Evolutionary conservation across 2,797 vertebrate genomes (phyloP).

Genomic region (Percopsis omiscomaycus): DNA sequence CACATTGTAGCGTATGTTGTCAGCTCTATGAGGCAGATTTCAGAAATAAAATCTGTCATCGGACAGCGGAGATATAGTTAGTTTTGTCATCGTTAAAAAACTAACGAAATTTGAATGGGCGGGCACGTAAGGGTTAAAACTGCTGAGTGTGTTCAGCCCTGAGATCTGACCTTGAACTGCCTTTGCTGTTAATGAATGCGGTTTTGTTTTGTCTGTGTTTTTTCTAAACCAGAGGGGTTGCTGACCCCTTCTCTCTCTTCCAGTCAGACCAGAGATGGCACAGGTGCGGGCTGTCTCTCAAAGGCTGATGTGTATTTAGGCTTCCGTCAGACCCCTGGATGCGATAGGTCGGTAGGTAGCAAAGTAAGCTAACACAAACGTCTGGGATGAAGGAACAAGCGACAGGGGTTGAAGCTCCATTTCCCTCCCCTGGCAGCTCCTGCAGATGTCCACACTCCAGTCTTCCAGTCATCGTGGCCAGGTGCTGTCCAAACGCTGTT

Average conservation of each 20-base stretch:
- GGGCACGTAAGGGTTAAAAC: too few relatives aligned
- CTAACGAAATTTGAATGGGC: too few relatives aligned
- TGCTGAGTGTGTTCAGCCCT: neutral
- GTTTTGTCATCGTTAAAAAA: too few relatives aligned
- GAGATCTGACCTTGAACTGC: constrained; percentile 1
- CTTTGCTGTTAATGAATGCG: too few relatives aligned
- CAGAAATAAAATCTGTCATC: too few relatives aligned
- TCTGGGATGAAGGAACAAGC: constrained; percentile 7
- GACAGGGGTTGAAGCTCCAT: constrained; percentile 6
- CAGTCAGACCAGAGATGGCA: constrained; percentile 6
- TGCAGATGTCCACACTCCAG: constrained; percentile 2
- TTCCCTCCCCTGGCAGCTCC: constrained; percentile 2
- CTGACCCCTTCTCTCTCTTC: neutral
- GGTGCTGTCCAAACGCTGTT: too few relatives aligned
- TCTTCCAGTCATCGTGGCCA: neutral
- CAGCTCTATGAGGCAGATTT: too few relatives aligned
- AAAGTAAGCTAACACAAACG: constrained; percentile 2
- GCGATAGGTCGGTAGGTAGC: constrained; percentile 7
- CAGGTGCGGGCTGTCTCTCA: neutral
- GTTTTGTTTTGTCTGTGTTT: neutral
- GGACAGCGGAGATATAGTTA: too few relatives aligned
- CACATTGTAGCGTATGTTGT: too few relatives aligned
- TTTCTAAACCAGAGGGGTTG: neutral
- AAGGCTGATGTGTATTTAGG: neutral
- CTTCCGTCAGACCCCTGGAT: neutral